Percentiles rank a stretch among this genome's conserved stretches.
These are phyloP conservation scores for Heteromurus nitidus DNA, from an alignment of 2,888 invertebrate genomes.

Conservation along the genomic window DNA sequence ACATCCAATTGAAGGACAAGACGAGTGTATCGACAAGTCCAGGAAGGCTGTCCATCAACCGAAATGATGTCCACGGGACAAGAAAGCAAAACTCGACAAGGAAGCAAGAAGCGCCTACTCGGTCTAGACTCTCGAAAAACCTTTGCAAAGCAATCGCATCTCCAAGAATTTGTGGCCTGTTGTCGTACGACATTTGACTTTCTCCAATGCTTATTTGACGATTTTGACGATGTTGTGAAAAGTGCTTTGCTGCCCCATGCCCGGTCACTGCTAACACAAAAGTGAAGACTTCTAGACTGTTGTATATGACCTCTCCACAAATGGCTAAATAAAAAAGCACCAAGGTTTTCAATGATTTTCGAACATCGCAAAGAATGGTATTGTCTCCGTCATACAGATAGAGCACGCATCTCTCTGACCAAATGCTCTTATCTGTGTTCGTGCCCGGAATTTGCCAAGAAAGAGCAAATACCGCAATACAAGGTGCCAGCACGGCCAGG, in stretches of 20 bases:
- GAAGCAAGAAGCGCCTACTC: conserved; percentile 18
- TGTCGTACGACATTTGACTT: neutral
- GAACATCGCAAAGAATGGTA: neutral
- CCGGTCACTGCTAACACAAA: conserved; percentile 15
- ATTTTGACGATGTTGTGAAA: too few species aligned
- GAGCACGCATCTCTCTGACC: neutral
- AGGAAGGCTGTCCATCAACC: conserved; percentile 19
- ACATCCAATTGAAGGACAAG: neutral
- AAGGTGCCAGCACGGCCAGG: neutral
- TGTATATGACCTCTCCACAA: conserved; percentile 18
- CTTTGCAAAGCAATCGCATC: too few species aligned
- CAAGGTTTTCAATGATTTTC: neutral
- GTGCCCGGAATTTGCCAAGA: conserved; percentile 9
- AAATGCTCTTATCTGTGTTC: too few species aligned
- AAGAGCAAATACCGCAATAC: neutral
- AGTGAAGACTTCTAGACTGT: conserved; percentile 14
- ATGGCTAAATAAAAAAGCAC: neutral
- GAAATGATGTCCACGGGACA: conserved; percentile 30
- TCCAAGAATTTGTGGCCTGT: conserved; percentile 4
- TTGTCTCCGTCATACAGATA: neutral
- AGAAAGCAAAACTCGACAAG: conserved; percentile 14
- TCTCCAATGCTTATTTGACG: too few species aligned
- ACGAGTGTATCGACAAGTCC: neutral
- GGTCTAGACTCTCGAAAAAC: neutral
- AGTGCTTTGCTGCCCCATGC: conserved; percentile 3